phyloP scores from a whole-genome alignment of 2,888 invertebrate species.

The Doris montereyensis region DNA sequence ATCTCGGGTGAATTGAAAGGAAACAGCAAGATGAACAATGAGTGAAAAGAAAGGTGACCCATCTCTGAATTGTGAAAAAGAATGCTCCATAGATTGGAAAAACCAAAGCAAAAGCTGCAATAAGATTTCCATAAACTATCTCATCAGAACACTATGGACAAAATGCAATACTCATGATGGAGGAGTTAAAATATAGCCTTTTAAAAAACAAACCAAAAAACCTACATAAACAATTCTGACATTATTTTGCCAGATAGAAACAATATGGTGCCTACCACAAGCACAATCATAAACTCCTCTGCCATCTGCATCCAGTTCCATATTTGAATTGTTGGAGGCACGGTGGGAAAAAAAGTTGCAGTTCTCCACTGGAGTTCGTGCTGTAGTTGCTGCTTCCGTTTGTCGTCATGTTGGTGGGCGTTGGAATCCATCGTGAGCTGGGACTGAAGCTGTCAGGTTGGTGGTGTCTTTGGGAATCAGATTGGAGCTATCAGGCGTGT shows the following conservation, averaged over 20 bases:
- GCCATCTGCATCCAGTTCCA: slow-evolving; percentile 79
- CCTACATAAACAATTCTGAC: not conserved
- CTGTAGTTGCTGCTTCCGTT: slow-evolving; percentile 57
- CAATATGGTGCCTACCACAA: too few relatives aligned
- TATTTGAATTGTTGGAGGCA: slow-evolving; percentile 51
- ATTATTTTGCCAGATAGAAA: not conserved
- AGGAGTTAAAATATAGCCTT: not conserved
- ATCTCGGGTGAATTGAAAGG: too few relatives aligned
- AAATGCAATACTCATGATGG: not conserved
- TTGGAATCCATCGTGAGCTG: too few relatives aligned
- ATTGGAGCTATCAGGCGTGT: slow-evolving; percentile 23
- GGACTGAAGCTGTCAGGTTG: too few relatives aligned
- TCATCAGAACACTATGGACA: not conserved
- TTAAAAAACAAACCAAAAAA: not conserved
- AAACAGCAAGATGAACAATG: too few relatives aligned
- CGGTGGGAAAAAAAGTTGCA: slow-evolving; percentile 53
- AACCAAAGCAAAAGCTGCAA: too few relatives aligned
- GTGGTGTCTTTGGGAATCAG: too few relatives aligned
- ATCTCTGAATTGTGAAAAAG: too few relatives aligned
- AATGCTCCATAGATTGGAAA: too few relatives aligned
- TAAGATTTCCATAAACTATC: too few relatives aligned
- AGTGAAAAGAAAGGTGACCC: too few relatives aligned
- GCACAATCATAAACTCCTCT: slow-evolving; percentile 53
- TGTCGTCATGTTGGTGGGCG: slow-evolving; percentile 43
- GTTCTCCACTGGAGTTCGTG: slow-evolving; percentile 66